Evolutionary conservation across 2,797 vertebrate species (phyloP).

Genomic region (Rachycentron canadum): DNA sequence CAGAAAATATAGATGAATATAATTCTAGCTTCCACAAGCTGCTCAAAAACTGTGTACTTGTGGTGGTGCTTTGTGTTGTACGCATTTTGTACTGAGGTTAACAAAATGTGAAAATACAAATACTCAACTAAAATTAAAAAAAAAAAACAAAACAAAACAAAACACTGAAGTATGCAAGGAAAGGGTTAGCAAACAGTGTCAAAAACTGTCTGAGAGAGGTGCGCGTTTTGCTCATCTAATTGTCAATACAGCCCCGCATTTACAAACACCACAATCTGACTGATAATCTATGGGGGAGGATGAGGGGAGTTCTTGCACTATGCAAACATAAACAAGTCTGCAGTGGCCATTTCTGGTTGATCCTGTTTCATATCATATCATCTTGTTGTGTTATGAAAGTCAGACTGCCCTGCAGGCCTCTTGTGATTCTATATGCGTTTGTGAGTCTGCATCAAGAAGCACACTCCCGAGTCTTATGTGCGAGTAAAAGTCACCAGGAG

Average conservation of each 20-base stretch:
- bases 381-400: constrained; percentile 59
- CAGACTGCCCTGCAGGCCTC: constrained; percentile 39
- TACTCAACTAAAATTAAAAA: neutral
- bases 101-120: neutral
- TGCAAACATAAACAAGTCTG: constrained; percentile 63
- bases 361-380: constrained; percentile 60
- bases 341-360: constrained; percentile 41
- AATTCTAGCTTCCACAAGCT: neutral
- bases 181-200: constrained; percentile 4
- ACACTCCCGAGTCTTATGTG: constrained; percentile 16
- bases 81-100: constrained; percentile 6
- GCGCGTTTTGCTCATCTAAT: constrained; percentile 8
- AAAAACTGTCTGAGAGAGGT: neutral
- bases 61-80: neutral
- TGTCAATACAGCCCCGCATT: constrained; percentile 23
- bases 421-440: constrained; percentile 25
- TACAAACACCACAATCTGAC: constrained; percentile 34
- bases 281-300: constrained; percentile 34
- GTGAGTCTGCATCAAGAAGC: constrained; percentile 2
- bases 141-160: constrained; percentile 23
- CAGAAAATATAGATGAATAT: neutral
- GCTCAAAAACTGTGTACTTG: neutral
- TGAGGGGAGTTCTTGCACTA: neutral
- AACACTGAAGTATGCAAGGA: constrained; percentile 1
- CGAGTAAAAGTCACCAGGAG: constrained; percentile 20